These are phyloP conservation scores for Cnemophilus loriae DNA, from an alignment of 2,113 vertebrate genomes.

Conservation along the genomic window DNA sequence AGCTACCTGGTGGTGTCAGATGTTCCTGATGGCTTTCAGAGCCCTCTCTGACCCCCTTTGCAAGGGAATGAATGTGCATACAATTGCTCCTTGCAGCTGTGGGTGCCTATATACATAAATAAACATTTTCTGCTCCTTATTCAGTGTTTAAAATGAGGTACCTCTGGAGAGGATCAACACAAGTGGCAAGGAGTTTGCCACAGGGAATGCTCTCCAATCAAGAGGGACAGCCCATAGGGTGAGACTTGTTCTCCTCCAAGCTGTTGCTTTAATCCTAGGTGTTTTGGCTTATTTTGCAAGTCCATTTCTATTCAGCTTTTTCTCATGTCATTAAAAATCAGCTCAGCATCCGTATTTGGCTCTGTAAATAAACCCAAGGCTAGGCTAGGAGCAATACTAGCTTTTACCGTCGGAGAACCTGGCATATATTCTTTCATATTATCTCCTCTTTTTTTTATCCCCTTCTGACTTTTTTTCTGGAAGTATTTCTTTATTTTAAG, in stretches of 20 bases:
- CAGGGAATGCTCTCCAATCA: neutral
- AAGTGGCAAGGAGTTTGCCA: neutral
- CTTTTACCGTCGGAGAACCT: neutral
- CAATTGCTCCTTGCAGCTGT: neutral
- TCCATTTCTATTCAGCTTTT: neutral
- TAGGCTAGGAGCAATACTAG: neutral
- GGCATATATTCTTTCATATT: neutral
- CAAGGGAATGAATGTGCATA: neutral
- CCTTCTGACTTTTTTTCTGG: neutral
- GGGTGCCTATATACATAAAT: neutral
- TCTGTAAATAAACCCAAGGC: constrained; percentile 32
- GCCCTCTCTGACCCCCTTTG: neutral
- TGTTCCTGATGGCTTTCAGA: neutral
- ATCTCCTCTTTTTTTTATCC: fast-evolving
- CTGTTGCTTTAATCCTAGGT: neutral
- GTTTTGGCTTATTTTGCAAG: neutral
- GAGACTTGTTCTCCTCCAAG: neutral
- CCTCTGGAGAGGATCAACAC: neutral
- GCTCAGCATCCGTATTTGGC: neutral
- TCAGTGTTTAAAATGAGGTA: neutral
- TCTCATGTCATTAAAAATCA: neutral
- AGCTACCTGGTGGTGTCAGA: neutral
- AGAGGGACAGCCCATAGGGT: neutral
- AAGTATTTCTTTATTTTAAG: neutral
- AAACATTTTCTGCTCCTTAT: neutral